phyloP scores from a whole-genome alignment of 1,140 invertebrate genomes.

The Drosophila tsacasi region DNA sequence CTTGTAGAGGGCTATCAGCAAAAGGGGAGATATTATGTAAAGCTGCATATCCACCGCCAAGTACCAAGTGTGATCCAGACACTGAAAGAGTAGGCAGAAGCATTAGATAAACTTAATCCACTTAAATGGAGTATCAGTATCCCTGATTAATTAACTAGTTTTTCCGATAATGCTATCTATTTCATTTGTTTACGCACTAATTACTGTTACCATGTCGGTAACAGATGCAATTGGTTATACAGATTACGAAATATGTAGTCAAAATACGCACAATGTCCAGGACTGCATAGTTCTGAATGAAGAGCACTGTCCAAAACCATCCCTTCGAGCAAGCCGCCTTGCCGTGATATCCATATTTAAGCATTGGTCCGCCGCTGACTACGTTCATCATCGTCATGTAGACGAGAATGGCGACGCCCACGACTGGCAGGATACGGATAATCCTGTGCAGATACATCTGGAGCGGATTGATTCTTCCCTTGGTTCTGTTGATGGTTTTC shows the following conservation, averaged over 20 bases:
- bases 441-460: conserved; percentile 72
- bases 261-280: conserved; percentile 35
- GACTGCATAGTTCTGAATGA: conserved; percentile 66
- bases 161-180: not conserved
- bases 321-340: conserved; percentile 58
- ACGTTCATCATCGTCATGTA: conserved; percentile 47
- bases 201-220: not conserved
- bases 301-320: conserved; percentile 65
- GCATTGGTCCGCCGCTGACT: conserved; percentile 49
- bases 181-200: not conserved
- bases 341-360: conserved; percentile 30
- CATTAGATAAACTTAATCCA: not conserved
- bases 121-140: not conserved
- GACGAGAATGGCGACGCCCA: conserved; percentile 52
- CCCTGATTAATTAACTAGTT: not conserved
- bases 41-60: conserved; percentile 94
- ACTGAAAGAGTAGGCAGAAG: conserved; percentile 86
- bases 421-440: conserved; percentile 56
- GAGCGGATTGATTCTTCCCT: conserved; percentile 61
- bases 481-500: conserved; percentile 13
- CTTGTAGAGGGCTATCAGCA: conserved; percentile 89
- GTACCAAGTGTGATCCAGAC: conserved; percentile 96
- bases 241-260: not conserved
- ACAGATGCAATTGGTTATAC: too few species aligned
- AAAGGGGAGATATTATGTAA: conserved; percentile 90